These are phyloP conservation scores for Teleogryllus oceanicus DNA, from an alignment of 2,888 invertebrate genomes.

Conservation along the genomic window DNA sequence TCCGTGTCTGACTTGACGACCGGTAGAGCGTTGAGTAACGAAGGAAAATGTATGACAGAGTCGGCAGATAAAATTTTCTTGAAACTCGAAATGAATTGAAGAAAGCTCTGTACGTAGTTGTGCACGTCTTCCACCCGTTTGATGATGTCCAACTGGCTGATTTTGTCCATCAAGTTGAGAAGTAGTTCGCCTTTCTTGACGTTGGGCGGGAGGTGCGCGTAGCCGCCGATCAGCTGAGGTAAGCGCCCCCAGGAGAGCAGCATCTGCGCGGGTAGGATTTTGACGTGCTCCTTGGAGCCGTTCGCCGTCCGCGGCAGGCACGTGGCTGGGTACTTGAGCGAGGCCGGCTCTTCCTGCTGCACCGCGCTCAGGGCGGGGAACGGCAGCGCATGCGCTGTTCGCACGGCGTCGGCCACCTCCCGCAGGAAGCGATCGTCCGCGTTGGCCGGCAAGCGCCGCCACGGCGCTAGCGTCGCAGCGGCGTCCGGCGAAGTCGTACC, in stretches of 20 bases:
- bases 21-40: slow-evolving; percentile 20
- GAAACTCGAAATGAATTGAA: background rate
- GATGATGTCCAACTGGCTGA: background rate
- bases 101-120: background rate
- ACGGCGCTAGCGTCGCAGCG: background rate
- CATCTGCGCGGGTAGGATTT: background rate
- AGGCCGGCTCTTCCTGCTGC: background rate
- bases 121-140: background rate
- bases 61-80: background rate
- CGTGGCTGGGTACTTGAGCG: background rate
- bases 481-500: too few relatives aligned
- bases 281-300: background rate
- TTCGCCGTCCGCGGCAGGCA: background rate
- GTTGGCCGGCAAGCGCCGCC: background rate
- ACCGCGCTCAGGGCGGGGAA: background rate
- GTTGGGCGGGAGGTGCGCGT: background rate
- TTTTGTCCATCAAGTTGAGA: background rate
- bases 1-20: background rate
- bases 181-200: background rate
- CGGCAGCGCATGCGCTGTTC: background rate
- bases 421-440: background rate
- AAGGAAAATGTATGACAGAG: background rate
- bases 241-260: background rate
- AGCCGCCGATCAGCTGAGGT: background rate
- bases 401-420: background rate